Evolutionary conservation across 2,888 invertebrate species (phyloP).

Genomic region (Tenthredo livida): DNA sequence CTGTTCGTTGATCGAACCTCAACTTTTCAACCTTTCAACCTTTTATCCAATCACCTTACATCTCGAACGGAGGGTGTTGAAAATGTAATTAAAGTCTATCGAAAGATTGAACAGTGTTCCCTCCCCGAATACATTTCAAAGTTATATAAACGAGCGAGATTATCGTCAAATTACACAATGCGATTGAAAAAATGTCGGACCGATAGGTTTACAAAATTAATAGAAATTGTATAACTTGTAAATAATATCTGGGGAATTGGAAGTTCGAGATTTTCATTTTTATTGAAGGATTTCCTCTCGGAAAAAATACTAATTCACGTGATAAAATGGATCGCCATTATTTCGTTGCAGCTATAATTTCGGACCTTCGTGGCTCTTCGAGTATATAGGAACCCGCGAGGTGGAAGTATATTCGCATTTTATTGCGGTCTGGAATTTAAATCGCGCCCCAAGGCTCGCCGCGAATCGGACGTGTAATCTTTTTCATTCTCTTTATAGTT

Average conservation of each 20-base stretch:
- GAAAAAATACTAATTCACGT: neutral
- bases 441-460: neutral
- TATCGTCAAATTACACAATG: neutral
- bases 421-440: conserved; percentile 26
- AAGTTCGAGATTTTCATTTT: neutral
- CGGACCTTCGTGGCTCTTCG: neutral
- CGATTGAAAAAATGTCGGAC: neutral
- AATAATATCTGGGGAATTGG: neutral
- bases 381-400: neutral
- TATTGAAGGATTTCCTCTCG: neutral
- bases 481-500: neutral
- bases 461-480: neutral
- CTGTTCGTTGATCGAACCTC: neutral
- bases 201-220: neutral
- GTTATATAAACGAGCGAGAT: neutral
- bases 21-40: conserved; percentile 18
- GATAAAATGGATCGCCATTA: neutral
- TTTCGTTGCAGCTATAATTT: neutral
- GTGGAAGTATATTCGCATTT: neutral
- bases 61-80: neutral
- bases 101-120: neutral
- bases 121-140: neutral
- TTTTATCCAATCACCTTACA: conserved; percentile 18
- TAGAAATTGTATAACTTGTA: neutral
- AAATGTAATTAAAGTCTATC: conserved; percentile 17